Percentiles rank a stretch among this genome's conserved stretches.
Conservation (phyloP, 2,113 vertebrate species). For the Tamias sibiricus region DNA sequence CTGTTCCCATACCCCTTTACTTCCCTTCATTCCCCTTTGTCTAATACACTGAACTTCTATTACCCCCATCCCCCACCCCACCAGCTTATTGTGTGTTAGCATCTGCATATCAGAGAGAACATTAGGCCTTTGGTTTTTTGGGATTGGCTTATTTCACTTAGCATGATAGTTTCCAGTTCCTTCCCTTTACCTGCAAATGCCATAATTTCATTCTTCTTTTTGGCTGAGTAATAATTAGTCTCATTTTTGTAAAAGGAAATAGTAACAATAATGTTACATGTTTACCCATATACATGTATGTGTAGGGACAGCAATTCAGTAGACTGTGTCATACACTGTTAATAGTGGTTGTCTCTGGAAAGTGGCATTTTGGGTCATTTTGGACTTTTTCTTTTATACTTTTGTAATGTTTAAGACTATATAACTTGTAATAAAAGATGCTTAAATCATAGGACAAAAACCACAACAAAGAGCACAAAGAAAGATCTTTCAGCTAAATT, state of each 20-base stretch:
- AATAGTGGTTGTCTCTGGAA: not conserved
- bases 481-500: conserved; percentile 19
- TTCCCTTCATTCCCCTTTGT: too few relatives aligned
- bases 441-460: not conserved
- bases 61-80: too few relatives aligned
- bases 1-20: too few relatives aligned
- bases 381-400: not conserved
- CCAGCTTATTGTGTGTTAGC: too few relatives aligned
- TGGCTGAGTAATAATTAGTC: not conserved
- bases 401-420: not conserved
- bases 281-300: not conserved
- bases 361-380: conserved; percentile 40
- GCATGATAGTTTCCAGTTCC: too few relatives aligned
- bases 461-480: not conserved
- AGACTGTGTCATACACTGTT: not conserved
- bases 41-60: too few relatives aligned
- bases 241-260: not conserved
- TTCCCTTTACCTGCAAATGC: too few relatives aligned
- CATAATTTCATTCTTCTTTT: too few relatives aligned
- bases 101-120: too few relatives aligned
- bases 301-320: not conserved
- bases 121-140: too few relatives aligned
- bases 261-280: not conserved
- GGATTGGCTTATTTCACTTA: too few relatives aligned
- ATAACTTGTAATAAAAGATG: not conserved